Percentiles rank a stretch among this genome's conserved stretches.
Evolutionary conservation across 2,797 vertebrate genomes (phyloP).

Genomic region (Ispidina picta): DNA sequence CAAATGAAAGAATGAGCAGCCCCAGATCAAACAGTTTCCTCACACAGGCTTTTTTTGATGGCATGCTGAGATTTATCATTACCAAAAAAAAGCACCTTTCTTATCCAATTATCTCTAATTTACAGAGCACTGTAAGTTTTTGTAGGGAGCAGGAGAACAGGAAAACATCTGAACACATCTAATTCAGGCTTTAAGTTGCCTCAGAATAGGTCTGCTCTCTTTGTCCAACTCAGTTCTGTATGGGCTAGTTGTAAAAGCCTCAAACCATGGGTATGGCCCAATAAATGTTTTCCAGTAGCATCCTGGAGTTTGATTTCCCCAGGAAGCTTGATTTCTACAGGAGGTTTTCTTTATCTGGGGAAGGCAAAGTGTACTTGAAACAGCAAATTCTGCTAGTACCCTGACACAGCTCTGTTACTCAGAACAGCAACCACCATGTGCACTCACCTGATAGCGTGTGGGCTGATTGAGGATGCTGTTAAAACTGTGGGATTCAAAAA

Average conservation of each 20-base stretch:
- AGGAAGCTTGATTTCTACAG: background rate
- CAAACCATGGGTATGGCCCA: background rate
- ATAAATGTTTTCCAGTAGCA: background rate
- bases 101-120: background rate
- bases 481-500: constrained; percentile 88
- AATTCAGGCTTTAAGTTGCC: background rate
- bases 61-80: background rate
- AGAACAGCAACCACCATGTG: background rate
- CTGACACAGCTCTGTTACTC: background rate
- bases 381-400: background rate
- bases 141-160: background rate
- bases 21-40: background rate
- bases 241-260: background rate
- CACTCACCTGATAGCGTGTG: constrained; percentile 86
- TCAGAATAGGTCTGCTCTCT: background rate
- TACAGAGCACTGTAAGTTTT: background rate
- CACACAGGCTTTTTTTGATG: background rate
- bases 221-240: background rate
- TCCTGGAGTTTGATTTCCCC: background rate
- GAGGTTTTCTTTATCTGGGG: background rate
- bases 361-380: background rate
- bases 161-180: background rate
- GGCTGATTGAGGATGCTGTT: constrained; percentile 89
- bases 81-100: background rate
- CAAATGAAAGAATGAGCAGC: background rate